Evolutionary conservation across 2,113 vertebrate genomes (phyloP).

Genomic region (Pterocles burchelli): DNA sequence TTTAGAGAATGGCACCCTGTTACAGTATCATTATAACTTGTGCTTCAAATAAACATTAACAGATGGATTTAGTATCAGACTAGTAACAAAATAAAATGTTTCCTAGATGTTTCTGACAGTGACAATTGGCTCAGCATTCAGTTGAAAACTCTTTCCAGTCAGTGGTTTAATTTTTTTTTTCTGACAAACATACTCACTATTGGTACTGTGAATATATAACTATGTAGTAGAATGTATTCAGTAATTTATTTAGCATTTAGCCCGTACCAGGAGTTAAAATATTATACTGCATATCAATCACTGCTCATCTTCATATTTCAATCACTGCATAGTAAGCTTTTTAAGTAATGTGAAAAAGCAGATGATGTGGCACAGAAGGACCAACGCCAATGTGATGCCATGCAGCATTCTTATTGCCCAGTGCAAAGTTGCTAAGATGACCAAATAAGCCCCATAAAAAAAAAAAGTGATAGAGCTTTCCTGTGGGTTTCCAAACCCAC

Average conservation of each 20-base stretch:
- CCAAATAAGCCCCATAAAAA: constrained; percentile 6
- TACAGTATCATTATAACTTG: not conserved
- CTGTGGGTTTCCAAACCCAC: constrained; percentile 43
- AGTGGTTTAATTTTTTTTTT: not conserved
- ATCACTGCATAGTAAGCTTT: not conserved
- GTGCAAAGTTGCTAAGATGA: not conserved
- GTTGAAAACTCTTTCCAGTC: not conserved
- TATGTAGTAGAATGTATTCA: not conserved
- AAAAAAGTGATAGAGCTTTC: constrained; percentile 50
- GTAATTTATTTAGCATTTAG: not conserved
- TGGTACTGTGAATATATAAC: not conserved
- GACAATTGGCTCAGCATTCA: not conserved
- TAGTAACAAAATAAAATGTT: not conserved
- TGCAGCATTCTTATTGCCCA: not conserved
- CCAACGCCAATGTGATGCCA: not conserved
- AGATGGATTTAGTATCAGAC: not conserved
- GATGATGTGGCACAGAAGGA: not conserved
- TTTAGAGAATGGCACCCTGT: not conserved
- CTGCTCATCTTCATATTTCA: not conserved
- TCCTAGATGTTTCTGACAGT: not conserved
- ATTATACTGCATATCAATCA: not conserved
- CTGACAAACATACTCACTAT: not conserved
- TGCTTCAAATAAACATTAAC: not conserved
- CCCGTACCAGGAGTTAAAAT: not conserved
- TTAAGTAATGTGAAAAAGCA: not conserved